Conservation (phyloP, 2,113 vertebrate species). For the Mungos mungo region DNA sequence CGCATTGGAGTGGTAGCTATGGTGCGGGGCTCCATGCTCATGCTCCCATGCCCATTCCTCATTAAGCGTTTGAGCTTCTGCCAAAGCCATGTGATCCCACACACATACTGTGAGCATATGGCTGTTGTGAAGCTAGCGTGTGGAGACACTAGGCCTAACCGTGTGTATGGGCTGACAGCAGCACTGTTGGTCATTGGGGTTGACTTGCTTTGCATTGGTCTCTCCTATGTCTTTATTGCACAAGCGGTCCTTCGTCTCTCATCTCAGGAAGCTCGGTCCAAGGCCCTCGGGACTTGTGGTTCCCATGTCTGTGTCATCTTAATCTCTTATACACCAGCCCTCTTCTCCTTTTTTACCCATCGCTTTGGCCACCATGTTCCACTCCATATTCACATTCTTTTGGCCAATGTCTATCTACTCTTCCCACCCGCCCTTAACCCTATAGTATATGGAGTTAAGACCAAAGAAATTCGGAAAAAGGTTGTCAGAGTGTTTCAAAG, state of each 20-base stretch:
- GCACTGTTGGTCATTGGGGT: slow-evolving; percentile 76
- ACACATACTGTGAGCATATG: slow-evolving; percentile 82
- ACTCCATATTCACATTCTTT: slow-evolving; percentile 73
- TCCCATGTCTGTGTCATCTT: slow-evolving; percentile 80
- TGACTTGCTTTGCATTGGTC: slow-evolving; percentile 73
- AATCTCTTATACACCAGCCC: slow-evolving; percentile 77
- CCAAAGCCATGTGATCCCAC: slow-evolving; percentile 71
- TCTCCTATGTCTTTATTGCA: slow-evolving; percentile 77
- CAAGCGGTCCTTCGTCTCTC: slow-evolving; percentile 68
- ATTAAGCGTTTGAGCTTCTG: slow-evolving; percentile 77
- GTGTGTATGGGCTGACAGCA: slow-evolving; percentile 67
- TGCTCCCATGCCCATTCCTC: slow-evolving; percentile 76
- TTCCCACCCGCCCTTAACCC: slow-evolving; percentile 80
- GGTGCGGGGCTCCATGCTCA: slow-evolving; percentile 67
- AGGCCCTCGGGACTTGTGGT: slow-evolving; percentile 77
- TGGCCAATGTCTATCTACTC: slow-evolving; percentile 79
- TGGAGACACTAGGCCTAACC: slow-evolving; percentile 75
- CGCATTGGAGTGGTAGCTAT: slow-evolving; percentile 66
- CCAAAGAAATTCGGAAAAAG: slow-evolving; percentile 77
- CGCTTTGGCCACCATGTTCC: slow-evolving; percentile 69
- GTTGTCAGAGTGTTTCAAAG: slow-evolving; percentile 64
- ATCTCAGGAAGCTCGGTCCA: slow-evolving; percentile 71
- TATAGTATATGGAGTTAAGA: slow-evolving; percentile 80
- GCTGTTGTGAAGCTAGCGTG: slow-evolving; percentile 80
- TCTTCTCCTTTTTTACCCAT: slow-evolving; percentile 80